Conservation (phyloP, 64 coral and sea anemone genomes). For the Actinia tenebrosa region DNA sequence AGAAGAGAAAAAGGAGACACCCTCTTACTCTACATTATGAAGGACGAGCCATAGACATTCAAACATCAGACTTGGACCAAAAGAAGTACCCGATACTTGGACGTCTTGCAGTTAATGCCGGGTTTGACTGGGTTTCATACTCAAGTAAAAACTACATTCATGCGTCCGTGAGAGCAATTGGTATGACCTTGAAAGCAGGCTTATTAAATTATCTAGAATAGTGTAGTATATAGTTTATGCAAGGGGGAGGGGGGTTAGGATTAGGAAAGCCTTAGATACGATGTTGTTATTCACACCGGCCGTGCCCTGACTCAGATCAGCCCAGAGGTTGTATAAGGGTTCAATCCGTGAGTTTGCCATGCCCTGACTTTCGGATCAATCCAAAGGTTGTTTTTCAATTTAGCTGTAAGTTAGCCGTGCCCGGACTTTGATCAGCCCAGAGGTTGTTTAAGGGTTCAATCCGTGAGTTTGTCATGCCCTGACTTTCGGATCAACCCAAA, state of each 20-base stretch:
- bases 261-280: no score
- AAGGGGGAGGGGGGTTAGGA: background rate
- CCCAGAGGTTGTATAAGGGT: no score
- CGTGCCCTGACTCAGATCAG: no score
- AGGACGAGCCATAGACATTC: slow-evolving; percentile 75
- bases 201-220: background rate
- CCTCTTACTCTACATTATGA: slow-evolving; percentile 50
- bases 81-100: slow-evolving; percentile 49
- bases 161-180: slow-evolving; percentile 73
- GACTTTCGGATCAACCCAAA: no score
- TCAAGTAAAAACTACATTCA: slow-evolving; percentile 60
- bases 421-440: no score
- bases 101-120: slow-evolving; percentile 55
- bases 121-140: slow-evolving; percentile 84
- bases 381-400: no score
- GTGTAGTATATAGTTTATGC: background rate
- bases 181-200: background rate
- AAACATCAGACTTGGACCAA: slow-evolving; percentile 60
- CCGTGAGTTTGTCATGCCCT: no score
- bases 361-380: no score
- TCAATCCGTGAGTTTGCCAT: no score
- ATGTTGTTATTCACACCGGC: no score
- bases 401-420: no score
- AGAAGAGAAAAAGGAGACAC: slow-evolving; percentile 9
- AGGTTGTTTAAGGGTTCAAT: no score